Evolutionary conservation across 2,888 invertebrate species (phyloP).

Genomic region (Brachylomia viminalis): DNA sequence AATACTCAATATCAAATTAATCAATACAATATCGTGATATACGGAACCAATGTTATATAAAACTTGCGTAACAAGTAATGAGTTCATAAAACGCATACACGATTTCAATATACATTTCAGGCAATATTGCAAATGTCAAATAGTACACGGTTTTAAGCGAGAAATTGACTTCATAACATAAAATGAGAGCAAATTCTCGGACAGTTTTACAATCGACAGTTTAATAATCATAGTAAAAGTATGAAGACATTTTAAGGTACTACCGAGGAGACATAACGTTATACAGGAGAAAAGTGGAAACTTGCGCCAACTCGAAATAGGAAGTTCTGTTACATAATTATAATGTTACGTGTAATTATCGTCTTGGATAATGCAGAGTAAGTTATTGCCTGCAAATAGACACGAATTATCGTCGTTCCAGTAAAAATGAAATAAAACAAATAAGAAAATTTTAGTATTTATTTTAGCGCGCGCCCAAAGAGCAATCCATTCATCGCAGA

Average conservation of each 20-base stretch:
- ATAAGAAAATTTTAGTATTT: too few species aligned
- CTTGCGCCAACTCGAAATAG: too few species aligned
- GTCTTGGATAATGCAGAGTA: too few species aligned
- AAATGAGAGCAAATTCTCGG: slow-evolving; percentile 20
- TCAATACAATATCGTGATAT: slow-evolving; percentile 51
- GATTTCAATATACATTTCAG: slow-evolving; percentile 58
- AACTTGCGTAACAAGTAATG: slow-evolving; percentile 53
- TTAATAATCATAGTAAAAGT: background rate
- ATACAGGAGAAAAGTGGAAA: too few species aligned
- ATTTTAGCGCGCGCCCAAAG: too few species aligned
- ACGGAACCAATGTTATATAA: slow-evolving; percentile 51
- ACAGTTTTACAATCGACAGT: background rate
- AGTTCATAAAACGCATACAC: slow-evolving; percentile 51
- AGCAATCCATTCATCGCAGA: too few species aligned
- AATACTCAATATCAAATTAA: slow-evolving; percentile 48
- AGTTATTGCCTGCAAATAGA: too few species aligned
- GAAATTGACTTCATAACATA: slow-evolving; percentile 23
- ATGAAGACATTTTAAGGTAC: background rate
- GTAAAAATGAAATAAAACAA: too few species aligned
- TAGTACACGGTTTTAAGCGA: slow-evolving; percentile 30
- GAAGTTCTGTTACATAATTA: too few species aligned
- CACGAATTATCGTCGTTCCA: too few species aligned
- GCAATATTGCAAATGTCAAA: slow-evolving; percentile 42
- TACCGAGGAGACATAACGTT: background rate
- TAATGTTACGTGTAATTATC: too few species aligned